phyloP scores from a whole-genome alignment of 1,140 invertebrate genomes.

The Tetramorium simillimum region DNA sequence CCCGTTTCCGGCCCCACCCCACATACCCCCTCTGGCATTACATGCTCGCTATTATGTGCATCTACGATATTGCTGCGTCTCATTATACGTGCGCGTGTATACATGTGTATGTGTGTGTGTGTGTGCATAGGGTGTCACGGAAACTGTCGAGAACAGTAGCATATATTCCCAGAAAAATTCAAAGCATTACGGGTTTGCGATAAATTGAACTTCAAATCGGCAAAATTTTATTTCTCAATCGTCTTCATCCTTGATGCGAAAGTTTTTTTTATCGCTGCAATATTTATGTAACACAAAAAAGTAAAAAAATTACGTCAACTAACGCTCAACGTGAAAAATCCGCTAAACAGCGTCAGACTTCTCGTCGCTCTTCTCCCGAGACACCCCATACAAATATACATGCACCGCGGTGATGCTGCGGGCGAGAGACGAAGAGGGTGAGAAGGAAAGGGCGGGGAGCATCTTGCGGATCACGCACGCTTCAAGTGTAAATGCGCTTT shows the following conservation, averaged over 20 bases:
- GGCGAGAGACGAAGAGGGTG: not conserved
- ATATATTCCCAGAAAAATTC: not conserved
- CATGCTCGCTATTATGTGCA: slow-evolving; percentile 46
- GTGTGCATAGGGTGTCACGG: not conserved
- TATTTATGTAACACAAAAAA: not conserved
- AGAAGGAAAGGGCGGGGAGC: not conserved
- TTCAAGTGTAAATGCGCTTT: slow-evolving; percentile 53
- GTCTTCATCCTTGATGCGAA: not conserved
- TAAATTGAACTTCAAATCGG: not conserved
- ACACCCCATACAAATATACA: not conserved
- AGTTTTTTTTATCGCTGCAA: not conserved
- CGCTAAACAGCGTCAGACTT: not conserved
- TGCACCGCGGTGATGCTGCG: not conserved
- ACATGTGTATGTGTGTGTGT: not conserved
- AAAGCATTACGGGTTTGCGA: not conserved
- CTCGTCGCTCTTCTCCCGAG: not conserved
- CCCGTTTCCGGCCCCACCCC: slow-evolving; percentile 43
- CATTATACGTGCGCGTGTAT: slow-evolving; percentile 2
- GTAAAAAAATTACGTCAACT: not conserved
- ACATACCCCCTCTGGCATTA: slow-evolving; percentile 62
- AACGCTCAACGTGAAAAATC: not conserved
- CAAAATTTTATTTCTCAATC: not conserved
- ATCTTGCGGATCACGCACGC: slow-evolving; percentile 42
- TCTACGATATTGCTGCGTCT: slow-evolving; percentile 46
- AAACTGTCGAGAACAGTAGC: not conserved